These are phyloP conservation scores for Meliscaeva auricollis DNA, from an alignment of 2,888 invertebrate species.

Conservation along the genomic window DNA sequence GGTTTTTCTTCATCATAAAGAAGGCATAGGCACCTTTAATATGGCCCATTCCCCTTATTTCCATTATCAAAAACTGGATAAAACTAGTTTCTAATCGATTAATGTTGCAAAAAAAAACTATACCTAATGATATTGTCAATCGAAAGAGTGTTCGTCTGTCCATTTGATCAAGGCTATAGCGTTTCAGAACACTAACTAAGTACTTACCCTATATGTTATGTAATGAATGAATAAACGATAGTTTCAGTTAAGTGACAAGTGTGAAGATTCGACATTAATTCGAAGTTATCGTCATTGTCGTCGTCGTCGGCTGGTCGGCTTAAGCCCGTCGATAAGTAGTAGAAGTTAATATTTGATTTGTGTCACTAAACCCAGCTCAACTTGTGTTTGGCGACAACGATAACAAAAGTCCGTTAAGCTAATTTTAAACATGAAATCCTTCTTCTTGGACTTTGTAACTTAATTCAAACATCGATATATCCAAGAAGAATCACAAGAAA, in stretches of 20 bases:
- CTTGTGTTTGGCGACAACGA: slow-evolving; percentile 45
- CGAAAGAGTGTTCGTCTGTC: too few species aligned
- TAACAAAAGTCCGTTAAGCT: slow-evolving; percentile 72
- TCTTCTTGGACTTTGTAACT: slow-evolving; percentile 53
- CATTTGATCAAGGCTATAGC: not conserved
- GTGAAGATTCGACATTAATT: slow-evolving; percentile 71
- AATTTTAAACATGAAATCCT: slow-evolving; percentile 72
- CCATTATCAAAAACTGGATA: not conserved
- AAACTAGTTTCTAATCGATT: too few species aligned
- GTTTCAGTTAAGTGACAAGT: slow-evolving; percentile 34
- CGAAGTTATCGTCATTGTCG: slow-evolving; percentile 38
- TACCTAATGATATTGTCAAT: too few species aligned
- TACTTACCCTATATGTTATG: not conserved
- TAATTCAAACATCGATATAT: not conserved
- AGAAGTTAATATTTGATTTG: slow-evolving; percentile 58
- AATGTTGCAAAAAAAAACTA: too few species aligned
- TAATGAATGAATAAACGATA: slow-evolving; percentile 42
- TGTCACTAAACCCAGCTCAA: slow-evolving; percentile 72
- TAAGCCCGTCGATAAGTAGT: not conserved
- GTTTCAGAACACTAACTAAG: too few species aligned
- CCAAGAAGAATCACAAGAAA: not conserved
- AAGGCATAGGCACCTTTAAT: too few species aligned
- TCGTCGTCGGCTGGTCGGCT: not conserved
- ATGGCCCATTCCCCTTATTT: not conserved
- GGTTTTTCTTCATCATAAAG: not conserved